phyloP scores from a whole-genome alignment of 2,113 vertebrate genomes.

The Eupsittula cactorum region DNA sequence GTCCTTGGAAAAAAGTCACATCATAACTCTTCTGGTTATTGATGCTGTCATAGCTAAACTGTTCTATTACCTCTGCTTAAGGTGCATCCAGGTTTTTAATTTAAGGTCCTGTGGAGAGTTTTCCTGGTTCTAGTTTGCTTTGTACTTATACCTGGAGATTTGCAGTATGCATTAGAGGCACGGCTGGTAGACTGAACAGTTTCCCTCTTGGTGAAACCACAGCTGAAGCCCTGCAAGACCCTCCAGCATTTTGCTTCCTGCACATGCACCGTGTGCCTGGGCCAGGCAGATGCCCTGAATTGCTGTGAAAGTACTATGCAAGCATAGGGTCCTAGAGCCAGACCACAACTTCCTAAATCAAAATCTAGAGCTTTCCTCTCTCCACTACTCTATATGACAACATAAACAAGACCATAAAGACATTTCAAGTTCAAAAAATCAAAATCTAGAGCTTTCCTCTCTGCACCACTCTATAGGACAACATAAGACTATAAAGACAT shows the following conservation, averaged over 20 bases:
- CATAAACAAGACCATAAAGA: background rate
- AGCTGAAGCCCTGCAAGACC: background rate
- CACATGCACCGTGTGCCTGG: rapidly evolving
- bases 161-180: background rate
- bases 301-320: background rate
- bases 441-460: background rate
- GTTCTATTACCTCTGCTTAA: background rate
- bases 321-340: background rate
- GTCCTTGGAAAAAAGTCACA: background rate
- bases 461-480: background rate
- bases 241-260: background rate
- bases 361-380: background rate
- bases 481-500: background rate
- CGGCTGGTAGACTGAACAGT: background rate
- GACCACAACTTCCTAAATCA: background rate
- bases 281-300: too few species aligned
- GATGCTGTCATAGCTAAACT: background rate
- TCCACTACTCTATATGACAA: background rate
- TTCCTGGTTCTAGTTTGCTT: background rate
- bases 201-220: background rate
- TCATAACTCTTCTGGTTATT: background rate
- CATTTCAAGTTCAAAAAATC: background rate
- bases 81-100: background rate
- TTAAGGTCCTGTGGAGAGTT: background rate
- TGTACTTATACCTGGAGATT: background rate